Conservation (phyloP, 2,113 vertebrate species). For the Ochotona curzoniae region DNA sequence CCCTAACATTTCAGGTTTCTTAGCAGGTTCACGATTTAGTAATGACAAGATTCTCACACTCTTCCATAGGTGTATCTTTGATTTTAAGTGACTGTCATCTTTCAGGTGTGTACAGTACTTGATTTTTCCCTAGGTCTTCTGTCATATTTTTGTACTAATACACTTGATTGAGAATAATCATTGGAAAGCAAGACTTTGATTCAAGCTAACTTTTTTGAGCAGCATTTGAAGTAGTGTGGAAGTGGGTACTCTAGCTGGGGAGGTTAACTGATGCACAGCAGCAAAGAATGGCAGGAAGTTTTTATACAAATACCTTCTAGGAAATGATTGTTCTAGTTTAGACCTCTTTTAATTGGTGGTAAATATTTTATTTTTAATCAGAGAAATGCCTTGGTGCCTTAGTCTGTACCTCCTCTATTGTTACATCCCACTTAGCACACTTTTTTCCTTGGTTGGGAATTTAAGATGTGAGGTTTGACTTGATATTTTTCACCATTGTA, state of each 20-base stretch:
- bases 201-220: conserved; percentile 12
- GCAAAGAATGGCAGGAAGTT: not conserved
- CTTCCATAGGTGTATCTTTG: not conserved
- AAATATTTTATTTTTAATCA: conserved; percentile 49
- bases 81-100: not conserved
- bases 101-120: conserved; percentile 36
- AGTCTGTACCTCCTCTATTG: conserved; percentile 4
- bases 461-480: conserved; percentile 53
- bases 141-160: not conserved
- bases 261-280: not conserved
- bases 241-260: not conserved
- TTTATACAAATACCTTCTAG: not conserved
- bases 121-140: conserved; percentile 12
- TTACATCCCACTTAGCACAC: conserved; percentile 41
- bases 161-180: conserved; percentile 35
- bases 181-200: conserved; percentile 14
- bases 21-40: conserved; percentile 31
- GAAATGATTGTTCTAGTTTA: conserved; percentile 9
- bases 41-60: not conserved
- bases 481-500: conserved; percentile 55
- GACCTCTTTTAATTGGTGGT: not conserved
- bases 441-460: conserved; percentile 69
- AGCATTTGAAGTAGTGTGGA: conserved; percentile 34
- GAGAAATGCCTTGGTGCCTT: not conserved
- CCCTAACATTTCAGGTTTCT: conserved; percentile 3